These are phyloP conservation scores for Perdita meconis DNA, from an alignment of 2,888 invertebrate species.

Conservation along the genomic window DNA sequence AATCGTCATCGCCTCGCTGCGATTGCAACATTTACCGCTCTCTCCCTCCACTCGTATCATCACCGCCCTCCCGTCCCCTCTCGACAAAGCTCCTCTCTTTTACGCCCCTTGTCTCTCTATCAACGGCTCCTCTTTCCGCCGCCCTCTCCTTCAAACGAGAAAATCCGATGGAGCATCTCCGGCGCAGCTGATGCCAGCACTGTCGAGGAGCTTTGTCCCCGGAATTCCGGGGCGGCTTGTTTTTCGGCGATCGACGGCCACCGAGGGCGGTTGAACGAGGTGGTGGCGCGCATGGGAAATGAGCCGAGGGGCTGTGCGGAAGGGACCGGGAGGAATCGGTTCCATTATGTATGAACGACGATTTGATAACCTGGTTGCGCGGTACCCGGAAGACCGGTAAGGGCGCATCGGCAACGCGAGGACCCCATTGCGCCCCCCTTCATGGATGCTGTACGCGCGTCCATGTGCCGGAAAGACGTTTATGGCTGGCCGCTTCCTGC, in stretches of 20 bases:
- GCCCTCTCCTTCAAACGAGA: constrained; percentile 11
- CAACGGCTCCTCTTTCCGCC: background rate
- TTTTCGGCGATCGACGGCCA: constrained; percentile 53
- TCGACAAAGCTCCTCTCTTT: constrained; percentile 8
- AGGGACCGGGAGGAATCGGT: constrained; percentile 45
- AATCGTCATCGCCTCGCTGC: constrained; percentile 30
- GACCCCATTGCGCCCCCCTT: background rate
- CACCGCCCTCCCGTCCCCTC: constrained; percentile 17
- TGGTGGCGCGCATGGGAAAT: constrained; percentile 18
- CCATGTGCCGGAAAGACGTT: constrained; percentile 67
- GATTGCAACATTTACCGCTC: constrained; percentile 55
- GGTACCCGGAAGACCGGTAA: constrained; percentile 49
- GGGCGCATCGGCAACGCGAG: constrained; percentile 25
- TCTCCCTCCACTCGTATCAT: constrained; percentile 27
- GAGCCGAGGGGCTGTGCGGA: constrained; percentile 8
- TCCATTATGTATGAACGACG: constrained; percentile 81
- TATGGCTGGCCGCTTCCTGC: constrained; percentile 71
- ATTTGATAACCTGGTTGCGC: constrained; percentile 74
- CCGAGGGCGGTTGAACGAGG: constrained; percentile 14
- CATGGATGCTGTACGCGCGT: background rate
- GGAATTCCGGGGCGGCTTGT: constrained; percentile 55
- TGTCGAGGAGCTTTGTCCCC: constrained; percentile 44
- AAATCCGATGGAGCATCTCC: constrained; percentile 64
- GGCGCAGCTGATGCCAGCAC: constrained; percentile 61
- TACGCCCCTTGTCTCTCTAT: constrained; percentile 16